A percentile compares a stretch with the other conserved stretches of the same genome.
phyloP scores from a whole-genome alignment of 92 coral and sea anemone genomes.

The Heteractis magnifica region DNA sequence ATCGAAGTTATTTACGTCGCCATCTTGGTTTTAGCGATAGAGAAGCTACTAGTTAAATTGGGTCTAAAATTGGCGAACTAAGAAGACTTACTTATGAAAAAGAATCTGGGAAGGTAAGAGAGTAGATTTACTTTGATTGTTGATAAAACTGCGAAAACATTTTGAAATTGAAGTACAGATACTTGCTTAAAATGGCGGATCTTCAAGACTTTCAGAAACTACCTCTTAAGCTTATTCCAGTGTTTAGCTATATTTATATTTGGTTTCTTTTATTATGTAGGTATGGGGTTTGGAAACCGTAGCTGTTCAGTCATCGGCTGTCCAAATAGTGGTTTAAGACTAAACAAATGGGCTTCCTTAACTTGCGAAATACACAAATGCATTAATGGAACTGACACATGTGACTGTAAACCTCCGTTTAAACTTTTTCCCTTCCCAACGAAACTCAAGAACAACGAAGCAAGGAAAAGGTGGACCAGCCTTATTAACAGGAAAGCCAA shows the following conservation, averaged over 20 bases:
- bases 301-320: slow-evolving; percentile 34
- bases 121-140: not conserved
- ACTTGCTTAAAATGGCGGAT: not conserved
- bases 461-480: slow-evolving; percentile 17
- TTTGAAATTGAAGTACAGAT: not conserved
- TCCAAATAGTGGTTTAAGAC: slow-evolving; percentile 42
- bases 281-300: slow-evolving; percentile 20
- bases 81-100: not conserved
- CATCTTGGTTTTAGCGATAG: slow-evolving; percentile 6
- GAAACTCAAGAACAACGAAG: slow-evolving; percentile 27
- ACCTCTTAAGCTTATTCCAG: not conserved
- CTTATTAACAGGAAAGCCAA: slow-evolving; percentile 33
- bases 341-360: slow-evolving; percentile 30
- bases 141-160: not conserved
- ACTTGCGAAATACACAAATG: slow-evolving; percentile 28
- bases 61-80: not conserved
- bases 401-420: slow-evolving; percentile 62
- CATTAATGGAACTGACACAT: slow-evolving; percentile 32
- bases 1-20: slow-evolving; percentile 4
- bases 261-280: not conserved
- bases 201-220: not conserved
- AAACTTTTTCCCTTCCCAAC: slow-evolving; percentile 57
- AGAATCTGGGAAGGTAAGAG: not conserved
- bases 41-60: not conserved
- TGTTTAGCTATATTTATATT: not conserved